These are phyloP conservation scores for Myzus persicae DNA, from an alignment of 1,140 invertebrate genomes.

Conservation along the genomic window DNA sequence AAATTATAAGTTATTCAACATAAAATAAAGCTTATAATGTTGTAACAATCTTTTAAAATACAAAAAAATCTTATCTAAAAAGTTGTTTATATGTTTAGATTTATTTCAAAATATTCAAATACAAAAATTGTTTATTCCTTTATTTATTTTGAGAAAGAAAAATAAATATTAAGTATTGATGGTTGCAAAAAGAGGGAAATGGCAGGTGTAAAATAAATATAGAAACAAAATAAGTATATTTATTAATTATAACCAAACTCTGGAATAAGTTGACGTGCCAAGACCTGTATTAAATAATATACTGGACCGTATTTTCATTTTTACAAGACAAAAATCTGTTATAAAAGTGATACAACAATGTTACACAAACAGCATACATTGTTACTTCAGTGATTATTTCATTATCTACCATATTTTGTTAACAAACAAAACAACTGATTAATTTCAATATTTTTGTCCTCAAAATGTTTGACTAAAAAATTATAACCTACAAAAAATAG, in stretches of 20 bases:
- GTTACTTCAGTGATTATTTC: not conserved
- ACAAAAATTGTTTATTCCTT: not conserved
- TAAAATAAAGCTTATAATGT: slow-evolving; percentile 6
- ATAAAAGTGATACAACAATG: not conserved
- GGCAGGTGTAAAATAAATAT: not conserved
- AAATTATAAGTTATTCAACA: not conserved
- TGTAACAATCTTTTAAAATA: not conserved
- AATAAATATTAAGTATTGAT: not conserved
- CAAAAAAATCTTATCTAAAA: not conserved
- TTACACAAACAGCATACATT: not conserved
- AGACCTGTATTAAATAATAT: not conserved
- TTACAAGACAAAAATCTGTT: not conserved
- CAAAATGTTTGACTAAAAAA: too few species aligned
- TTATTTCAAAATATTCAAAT: too few species aligned
- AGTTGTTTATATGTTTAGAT: too few species aligned
- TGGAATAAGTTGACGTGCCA: not conserved
- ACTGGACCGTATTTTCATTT: not conserved
- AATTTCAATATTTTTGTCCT: not conserved
- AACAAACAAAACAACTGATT: not conserved
- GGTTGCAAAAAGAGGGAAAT: not conserved
- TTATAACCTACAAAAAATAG: not conserved
- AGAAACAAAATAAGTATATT: not conserved
- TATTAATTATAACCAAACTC: not conserved
- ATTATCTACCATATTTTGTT: not conserved
- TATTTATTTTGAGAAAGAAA: not conserved